Evolutionary conservation across 2,113 vertebrate genomes (phyloP), one percentile per base, ranked within the genome.

Genomic region (Podocnemis expansa): DNA sequence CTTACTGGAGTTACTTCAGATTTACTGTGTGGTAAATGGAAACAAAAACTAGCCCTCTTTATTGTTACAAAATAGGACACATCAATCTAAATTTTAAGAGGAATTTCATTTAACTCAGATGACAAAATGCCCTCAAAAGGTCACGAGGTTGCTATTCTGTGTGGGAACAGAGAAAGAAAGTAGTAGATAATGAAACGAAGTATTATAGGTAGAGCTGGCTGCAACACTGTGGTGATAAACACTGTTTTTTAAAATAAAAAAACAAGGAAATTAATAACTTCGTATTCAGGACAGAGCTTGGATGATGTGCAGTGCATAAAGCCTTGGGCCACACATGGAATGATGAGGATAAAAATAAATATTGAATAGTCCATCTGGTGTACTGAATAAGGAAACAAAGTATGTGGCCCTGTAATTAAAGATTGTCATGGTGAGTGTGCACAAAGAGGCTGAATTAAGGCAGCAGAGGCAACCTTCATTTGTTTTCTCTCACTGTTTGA

Each of bases 31-130:
- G 51, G 16, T 63, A 43, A 85, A 88, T 82, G 89, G n/a, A 55
- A 88, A 51, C 3, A 78, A 82, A 80, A 2, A n/a, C 84, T 82
- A n/a, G 22, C 3, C 11, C 45, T 93, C 13, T 89, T 7, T 85
- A 8, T 38, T 91, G 38, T 94, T 92, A 56, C 24, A 47, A 67
- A 79, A 91, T 51, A 92, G 52, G 78, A 82, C 88, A 55, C 91
- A 73, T 94, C 84, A 95, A 93, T 80, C 22, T 73, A n/a, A 27
- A 55, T 82, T 78, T 91, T 90, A 87, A 8, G 11, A 90, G 17
- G 51, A 93, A 90, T 96, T 93, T 3, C 75, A 82, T 92, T 96
- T 93, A 83, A 85, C 0, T 3, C 76, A 86, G 73, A 58, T 92
- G 25, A 34, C 67, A 73, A n/a, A 75, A 54, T 90, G 76, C 10